A percentile compares a stretch with the other conserved stretches of the same genome.
Evolutionary conservation across 1,140 invertebrate species (phyloP).

Genomic region (Yoshiicerus persimilis): DNA sequence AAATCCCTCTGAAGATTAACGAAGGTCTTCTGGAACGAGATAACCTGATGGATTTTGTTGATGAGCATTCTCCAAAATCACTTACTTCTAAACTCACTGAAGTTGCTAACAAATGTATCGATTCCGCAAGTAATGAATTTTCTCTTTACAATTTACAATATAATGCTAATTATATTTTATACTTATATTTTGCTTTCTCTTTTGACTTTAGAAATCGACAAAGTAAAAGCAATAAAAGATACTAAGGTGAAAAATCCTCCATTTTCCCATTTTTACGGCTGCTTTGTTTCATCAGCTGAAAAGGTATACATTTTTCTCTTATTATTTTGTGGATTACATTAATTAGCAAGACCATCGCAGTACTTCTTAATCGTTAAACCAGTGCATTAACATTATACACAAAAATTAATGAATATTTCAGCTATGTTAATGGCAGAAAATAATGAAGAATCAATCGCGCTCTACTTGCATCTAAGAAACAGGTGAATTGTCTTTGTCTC

Average conservation of each 20-base stretch:
- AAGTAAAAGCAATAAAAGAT: background rate
- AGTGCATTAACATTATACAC: no score
- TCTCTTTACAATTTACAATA: background rate
- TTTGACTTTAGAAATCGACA: background rate
- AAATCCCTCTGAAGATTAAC: background rate
- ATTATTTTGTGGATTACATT: no score
- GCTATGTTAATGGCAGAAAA: background rate
- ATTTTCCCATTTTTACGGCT: conserved; percentile 19
- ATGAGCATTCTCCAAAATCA: conserved; percentile 31
- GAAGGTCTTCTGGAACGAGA: conserved; percentile 31
- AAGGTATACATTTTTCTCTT: conserved; percentile 5
- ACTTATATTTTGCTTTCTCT: no score
- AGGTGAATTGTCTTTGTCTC: background rate
- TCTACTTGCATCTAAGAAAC: background rate
- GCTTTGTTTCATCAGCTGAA: conserved; percentile 19
- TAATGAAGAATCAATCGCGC: background rate
- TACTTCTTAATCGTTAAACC: no score
- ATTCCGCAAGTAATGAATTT: conserved; percentile 14
- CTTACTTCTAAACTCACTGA: conserved; percentile 35
- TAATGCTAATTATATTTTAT: no score
- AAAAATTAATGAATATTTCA: no score
- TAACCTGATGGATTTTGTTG: conserved; percentile 31
- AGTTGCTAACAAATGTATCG: conserved; percentile 25
- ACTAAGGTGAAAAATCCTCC: conserved; percentile 7
- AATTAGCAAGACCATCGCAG: no score